These are phyloP conservation scores for Meiosimyza platycephala DNA, from an alignment of 2,888 invertebrate genomes.

Conservation along the genomic window DNA sequence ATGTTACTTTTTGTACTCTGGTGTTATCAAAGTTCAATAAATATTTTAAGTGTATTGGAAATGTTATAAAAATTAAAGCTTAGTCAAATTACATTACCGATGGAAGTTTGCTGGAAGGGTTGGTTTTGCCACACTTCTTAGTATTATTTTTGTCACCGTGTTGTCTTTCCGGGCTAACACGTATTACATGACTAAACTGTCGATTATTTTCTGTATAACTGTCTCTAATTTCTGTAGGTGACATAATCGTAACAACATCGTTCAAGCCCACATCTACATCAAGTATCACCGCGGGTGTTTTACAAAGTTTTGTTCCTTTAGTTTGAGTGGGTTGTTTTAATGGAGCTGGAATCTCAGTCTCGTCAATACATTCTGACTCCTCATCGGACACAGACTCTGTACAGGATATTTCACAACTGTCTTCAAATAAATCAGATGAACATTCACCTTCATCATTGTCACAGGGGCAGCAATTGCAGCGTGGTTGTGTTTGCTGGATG, in stretches of 20 bases:
- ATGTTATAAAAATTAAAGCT: too few species aligned
- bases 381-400: neutral
- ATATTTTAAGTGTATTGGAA: too few species aligned
- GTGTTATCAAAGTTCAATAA: too few species aligned
- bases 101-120: neutral
- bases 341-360: neutral
- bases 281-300: slow-evolving; percentile 51
- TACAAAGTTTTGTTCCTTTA: slow-evolving; percentile 32
- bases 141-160: neutral
- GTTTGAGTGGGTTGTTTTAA: slow-evolving; percentile 11
- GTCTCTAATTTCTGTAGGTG: slow-evolving; percentile 46
- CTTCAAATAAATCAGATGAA: slow-evolving; percentile 17
- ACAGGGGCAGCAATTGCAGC: slow-evolving; percentile 20
- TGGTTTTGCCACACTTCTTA: too few species aligned
- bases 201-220: slow-evolving; percentile 46
- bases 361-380: neutral
- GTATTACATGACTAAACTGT: slow-evolving; percentile 47
- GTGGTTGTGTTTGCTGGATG: neutral
- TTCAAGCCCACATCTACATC: slow-evolving; percentile 56
- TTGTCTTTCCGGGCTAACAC: slow-evolving; percentile 12
- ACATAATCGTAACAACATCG: slow-evolving; percentile 48
- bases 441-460: neutral
- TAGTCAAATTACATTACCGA: too few species aligned
- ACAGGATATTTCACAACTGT: slow-evolving; percentile 21
- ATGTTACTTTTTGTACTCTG: too few species aligned